phyloP scores from a whole-genome alignment of 2,888 invertebrate species.

The Nephrotoma flavescens region DNA sequence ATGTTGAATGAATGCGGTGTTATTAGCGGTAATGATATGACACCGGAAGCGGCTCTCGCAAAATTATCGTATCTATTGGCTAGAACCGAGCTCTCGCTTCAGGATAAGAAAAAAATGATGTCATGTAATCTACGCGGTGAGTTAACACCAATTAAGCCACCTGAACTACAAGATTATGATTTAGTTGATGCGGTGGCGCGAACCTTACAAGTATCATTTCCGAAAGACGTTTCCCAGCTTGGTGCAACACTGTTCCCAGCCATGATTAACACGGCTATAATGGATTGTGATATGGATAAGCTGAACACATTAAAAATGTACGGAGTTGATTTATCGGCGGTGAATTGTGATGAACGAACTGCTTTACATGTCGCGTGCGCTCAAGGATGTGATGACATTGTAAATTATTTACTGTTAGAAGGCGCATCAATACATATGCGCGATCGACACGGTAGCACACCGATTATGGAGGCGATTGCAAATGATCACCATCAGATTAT shows the following conservation, averaged over 20 bases:
- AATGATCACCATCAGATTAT: constrained; percentile 49
- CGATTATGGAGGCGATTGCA: constrained; percentile 53
- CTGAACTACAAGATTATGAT: constrained; percentile 33
- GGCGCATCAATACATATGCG: constrained; percentile 73
- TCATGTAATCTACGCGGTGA: constrained; percentile 66
- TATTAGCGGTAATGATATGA: constrained; percentile 35
- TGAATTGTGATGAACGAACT: constrained; percentile 60
- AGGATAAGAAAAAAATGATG: constrained; percentile 61
- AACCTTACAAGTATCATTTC: constrained; percentile 38
- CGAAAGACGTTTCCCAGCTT: constrained; percentile 38
- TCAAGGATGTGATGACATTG: constrained; percentile 49
- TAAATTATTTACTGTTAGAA: constrained; percentile 55
- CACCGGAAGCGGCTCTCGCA: constrained; percentile 83
- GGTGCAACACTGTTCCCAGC: constrained; percentile 51
- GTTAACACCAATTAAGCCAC: constrained; percentile 37
- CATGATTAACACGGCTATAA: constrained; percentile 48
- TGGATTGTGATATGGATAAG: constrained; percentile 36
- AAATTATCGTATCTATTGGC: constrained; percentile 83
- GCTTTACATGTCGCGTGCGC: constrained; percentile 68
- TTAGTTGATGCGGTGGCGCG: constrained; percentile 44
- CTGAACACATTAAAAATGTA: constrained; percentile 32
- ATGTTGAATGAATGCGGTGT: constrained; percentile 29
- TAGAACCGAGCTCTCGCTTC: constrained; percentile 49
- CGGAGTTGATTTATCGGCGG: constrained; percentile 59
- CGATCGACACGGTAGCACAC: constrained; percentile 54